Percentiles rank a stretch among this genome's conserved stretches.
Evolutionary conservation across 2,797 vertebrate genomes (phyloP).

Genomic region (Pempheris klunzingeri): DNA sequence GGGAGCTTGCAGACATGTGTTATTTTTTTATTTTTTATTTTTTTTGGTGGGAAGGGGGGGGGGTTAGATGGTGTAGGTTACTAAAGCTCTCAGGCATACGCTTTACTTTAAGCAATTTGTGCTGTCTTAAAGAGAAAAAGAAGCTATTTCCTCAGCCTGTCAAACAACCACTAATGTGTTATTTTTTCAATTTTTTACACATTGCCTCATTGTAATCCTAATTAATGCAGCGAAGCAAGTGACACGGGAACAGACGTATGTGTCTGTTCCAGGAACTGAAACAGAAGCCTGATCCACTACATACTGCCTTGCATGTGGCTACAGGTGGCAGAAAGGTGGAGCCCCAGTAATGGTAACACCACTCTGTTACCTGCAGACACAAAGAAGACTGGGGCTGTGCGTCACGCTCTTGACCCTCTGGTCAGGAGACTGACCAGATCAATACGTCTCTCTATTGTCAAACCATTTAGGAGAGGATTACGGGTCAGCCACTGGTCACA

Average conservation of each 20-base stretch:
- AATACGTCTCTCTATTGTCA: slow-evolving; percentile 84
- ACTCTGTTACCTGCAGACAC: slow-evolving; percentile 67
- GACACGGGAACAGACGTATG: slow-evolving; percentile 40
- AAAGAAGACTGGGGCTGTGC: slow-evolving; percentile 24
- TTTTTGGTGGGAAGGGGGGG: slow-evolving; percentile 12
- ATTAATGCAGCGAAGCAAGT: slow-evolving; percentile 52
- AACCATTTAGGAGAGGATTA: slow-evolving; percentile 84
- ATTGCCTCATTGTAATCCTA: slow-evolving; percentile 74
- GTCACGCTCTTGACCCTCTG: slow-evolving; percentile 70
- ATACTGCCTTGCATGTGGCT: slow-evolving; percentile 7
- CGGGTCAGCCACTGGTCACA: slow-evolving; percentile 81
- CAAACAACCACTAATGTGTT: slow-evolving; percentile 73
- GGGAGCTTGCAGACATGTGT: slow-evolving; percentile 66
- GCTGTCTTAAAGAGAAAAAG: slow-evolving; percentile 76
- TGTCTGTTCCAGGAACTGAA: slow-evolving; percentile 32
- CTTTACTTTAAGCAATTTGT: slow-evolving; percentile 79
- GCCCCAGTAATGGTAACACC: slow-evolving; percentile 14
- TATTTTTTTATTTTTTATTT: too few relatives aligned
- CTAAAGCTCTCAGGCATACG: slow-evolving; percentile 70
- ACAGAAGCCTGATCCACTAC: slow-evolving; percentile 37
- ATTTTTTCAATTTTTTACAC: slow-evolving; percentile 73
- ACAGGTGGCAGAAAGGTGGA: slow-evolving; percentile 49
- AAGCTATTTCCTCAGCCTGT: slow-evolving; percentile 77
- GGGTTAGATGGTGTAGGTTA: slow-evolving; percentile 71
- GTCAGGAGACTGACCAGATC: slow-evolving; percentile 76